Evolutionary conservation across 2,797 vertebrate species (phyloP).

Genomic region (Prionace glauca): DNA sequence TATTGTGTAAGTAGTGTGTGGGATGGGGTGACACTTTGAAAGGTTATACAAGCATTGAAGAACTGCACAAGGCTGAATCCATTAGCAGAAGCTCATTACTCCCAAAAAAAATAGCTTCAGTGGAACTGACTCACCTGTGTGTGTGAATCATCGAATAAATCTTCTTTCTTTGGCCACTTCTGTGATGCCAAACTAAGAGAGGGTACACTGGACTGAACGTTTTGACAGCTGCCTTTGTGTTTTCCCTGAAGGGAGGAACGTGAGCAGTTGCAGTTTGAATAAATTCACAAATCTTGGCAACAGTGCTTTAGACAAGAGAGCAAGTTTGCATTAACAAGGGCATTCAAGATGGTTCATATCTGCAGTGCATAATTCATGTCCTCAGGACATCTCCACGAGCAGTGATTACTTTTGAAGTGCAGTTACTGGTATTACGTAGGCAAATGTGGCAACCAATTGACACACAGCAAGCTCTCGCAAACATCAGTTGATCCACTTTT

Average conservation of each 20-base stretch:
- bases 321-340: neutral
- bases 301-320: neutral
- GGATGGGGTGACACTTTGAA: neutral
- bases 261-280: neutral
- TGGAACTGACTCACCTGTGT: slow-evolving; percentile 49
- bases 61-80: neutral
- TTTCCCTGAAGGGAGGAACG: neutral
- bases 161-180: slow-evolving; percentile 50
- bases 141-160: slow-evolving; percentile 52
- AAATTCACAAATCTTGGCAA: neutral
- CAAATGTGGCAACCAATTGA: neutral
- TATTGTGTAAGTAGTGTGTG: neutral
- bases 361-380: neutral
- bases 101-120: neutral
- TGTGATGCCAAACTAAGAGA: slow-evolving; percentile 42
- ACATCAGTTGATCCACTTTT: neutral
- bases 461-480: neutral
- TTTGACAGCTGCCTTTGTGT: slow-evolving; percentile 7
- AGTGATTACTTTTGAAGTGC: neutral
- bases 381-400: neutral
- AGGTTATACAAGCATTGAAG: neutral
- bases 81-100: neutral
- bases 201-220: neutral
- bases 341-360: neutral
- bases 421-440: neutral